Evolutionary conservation across 2,113 vertebrate genomes (phyloP).

Genomic region (Kryptolebias marmoratus): DNA sequence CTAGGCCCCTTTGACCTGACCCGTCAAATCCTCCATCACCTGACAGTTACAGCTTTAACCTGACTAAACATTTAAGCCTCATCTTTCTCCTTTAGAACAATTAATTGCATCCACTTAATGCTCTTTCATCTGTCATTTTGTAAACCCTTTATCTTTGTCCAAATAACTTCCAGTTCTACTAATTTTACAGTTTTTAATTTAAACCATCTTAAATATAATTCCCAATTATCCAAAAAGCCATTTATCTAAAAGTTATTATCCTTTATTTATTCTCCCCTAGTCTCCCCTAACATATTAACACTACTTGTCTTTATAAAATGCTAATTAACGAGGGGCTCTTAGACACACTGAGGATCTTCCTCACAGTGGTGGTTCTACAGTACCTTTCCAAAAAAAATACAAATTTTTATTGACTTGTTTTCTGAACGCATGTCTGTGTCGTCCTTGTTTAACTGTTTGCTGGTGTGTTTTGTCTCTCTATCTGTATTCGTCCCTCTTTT

Average conservation of each 20-base stretch:
- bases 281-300: slow-evolving; percentile 31
- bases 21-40: slow-evolving; percentile 39
- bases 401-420: slow-evolving; percentile 51
- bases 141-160: too few species aligned
- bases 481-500: slow-evolving; percentile 46
- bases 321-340: slow-evolving; percentile 70
- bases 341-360: slow-evolving; percentile 35
- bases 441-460: slow-evolving; percentile 64
- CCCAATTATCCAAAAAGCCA: too few species aligned
- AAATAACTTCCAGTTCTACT: too few species aligned
- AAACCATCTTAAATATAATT: not conserved
- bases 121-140: slow-evolving; percentile 5
- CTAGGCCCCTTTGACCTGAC: slow-evolving; percentile 63
- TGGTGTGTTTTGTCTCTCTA: slow-evolving; percentile 58
- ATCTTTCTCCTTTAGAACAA: not conserved
- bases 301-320: slow-evolving; percentile 58
- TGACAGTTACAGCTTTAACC: slow-evolving; percentile 20
- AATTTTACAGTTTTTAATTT: too few species aligned
- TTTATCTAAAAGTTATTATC: not conserved
- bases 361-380: slow-evolving; percentile 23
- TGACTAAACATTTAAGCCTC: slow-evolving; percentile 34
- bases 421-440: slow-evolving; percentile 71
- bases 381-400: slow-evolving; percentile 33
- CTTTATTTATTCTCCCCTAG: slow-evolving; percentile 14
- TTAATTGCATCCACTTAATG: not conserved